Evolutionary conservation across 53 echinoderm and acorn worm species (phyloP), one percentile per base, ranked within the genome.

Genomic region (Hippasteria phrygiana): DNA sequence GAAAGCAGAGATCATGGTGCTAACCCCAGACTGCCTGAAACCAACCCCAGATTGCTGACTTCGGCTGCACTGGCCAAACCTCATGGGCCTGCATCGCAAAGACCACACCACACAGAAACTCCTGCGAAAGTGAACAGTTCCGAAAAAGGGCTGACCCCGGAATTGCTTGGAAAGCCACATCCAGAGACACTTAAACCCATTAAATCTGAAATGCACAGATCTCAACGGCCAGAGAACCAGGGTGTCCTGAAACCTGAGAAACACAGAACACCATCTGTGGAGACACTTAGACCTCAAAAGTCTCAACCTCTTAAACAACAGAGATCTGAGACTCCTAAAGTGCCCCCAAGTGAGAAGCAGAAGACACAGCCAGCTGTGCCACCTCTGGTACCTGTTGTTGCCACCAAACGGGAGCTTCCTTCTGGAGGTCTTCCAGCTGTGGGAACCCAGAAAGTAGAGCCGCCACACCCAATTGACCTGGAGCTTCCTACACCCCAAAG

Each of bases 31-130:
- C 47, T 75, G 26, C 69, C 75, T 46, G 89, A 88, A 59, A 33
- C 45, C 35, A 18, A 37, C 9, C n/a, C 64, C 31, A 42, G 66
- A 69, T 14, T 85, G 51, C 71, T 50, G 11, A 85, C 37, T 31
- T 41, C 38, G 27, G 73, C 48, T 18, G 71, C 87, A 62, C 78
- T 55, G 42, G 26, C 70, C 34, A 78, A 71, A 35, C 20, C 31
- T 53, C 47, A 71, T 39, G 48, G 18, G 2, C n/a, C 64, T 43
- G 63, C 63, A 50, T 51, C 73, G 43, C 76, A 77, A 62, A 78
- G 45, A 34, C 91, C 87, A 43, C 90, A 77, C 35, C 77, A 91
- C 59, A 24, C 87, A 17, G 91, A 91, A 31, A 40, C 78, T 62
- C 55, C 34, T n/a, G n/a, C n/a, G 42, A 88, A 82, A 42, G 73